phyloP scores from a whole-genome alignment of 64 coral and sea anemone genomes.

The Pocillopora verrucosa region DNA sequence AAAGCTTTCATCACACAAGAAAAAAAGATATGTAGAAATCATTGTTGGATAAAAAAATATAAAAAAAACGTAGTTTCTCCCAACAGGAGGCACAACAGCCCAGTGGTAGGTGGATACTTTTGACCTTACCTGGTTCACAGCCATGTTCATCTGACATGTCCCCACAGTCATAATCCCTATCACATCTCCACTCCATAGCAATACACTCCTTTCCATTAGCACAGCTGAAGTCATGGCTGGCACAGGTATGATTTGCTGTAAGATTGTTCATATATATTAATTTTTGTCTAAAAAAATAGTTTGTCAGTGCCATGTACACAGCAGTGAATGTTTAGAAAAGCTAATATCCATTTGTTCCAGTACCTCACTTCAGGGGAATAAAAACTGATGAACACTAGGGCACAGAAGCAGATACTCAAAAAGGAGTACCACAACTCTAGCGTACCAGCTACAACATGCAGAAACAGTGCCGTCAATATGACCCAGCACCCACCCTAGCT shows the following conservation, averaged over 20 bases:
- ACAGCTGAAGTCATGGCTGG: slow-evolving; percentile 62
- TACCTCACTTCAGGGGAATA: too few relatives aligned
- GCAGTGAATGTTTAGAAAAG: not conserved
- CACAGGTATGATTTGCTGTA: slow-evolving; percentile 73
- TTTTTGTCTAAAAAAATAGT: not conserved
- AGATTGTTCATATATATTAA: not conserved
- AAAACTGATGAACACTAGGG: too few relatives aligned
- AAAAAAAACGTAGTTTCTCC: not conserved
- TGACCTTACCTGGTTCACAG: slow-evolving; percentile 8
- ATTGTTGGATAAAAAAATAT: too few relatives aligned
- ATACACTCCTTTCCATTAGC: slow-evolving; percentile 75
- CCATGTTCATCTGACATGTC: slow-evolving; percentile 75
- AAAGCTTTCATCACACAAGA: too few relatives aligned
- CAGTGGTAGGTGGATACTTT: not conserved
- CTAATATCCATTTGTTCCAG: not conserved
- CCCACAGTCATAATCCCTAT: slow-evolving; percentile 79
- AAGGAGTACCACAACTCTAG: too few relatives aligned
- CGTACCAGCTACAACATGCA: too few relatives aligned
- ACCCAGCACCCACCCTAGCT: too few relatives aligned
- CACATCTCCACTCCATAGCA: slow-evolving; percentile 69
- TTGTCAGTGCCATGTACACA: too few relatives aligned
- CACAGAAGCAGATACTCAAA: too few relatives aligned
- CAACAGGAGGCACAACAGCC: too few relatives aligned
- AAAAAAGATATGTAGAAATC: too few relatives aligned
- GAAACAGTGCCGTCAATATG: too few relatives aligned